phyloP scores from a whole-genome alignment of 2,113 vertebrate species.

The Passer domesticus region DNA sequence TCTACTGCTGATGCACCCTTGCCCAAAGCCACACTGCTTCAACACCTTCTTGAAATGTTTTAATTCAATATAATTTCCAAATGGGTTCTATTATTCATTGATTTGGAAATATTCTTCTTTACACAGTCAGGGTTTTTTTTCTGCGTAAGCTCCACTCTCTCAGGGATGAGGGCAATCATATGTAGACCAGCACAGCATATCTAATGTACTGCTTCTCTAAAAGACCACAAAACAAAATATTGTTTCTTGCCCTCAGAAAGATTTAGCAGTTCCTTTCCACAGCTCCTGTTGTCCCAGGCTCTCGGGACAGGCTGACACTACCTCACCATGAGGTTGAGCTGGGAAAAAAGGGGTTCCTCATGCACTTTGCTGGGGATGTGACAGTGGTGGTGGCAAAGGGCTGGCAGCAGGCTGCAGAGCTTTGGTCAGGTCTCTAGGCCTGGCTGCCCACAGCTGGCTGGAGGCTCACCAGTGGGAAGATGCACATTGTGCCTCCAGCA shows the following conservation, averaged over 20 bases:
- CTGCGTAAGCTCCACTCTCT: not conserved
- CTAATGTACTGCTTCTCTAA: not conserved
- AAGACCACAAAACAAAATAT: not conserved
- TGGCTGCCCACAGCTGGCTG: not conserved
- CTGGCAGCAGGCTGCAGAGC: not conserved
- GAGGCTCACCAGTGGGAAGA: not conserved
- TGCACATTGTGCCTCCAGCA: fast-evolving
- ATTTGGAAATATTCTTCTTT: not conserved
- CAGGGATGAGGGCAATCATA: not conserved
- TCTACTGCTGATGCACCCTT: not conserved
- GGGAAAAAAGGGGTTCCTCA: not conserved
- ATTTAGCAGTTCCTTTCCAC: not conserved
- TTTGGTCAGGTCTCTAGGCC: not conserved
- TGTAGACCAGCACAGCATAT: not conserved
- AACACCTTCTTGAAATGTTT: not conserved
- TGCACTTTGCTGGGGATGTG: not conserved
- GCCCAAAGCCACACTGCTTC: not conserved
- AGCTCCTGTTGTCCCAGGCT: not conserved
- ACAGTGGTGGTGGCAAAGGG: not conserved
- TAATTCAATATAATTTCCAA: not conserved
- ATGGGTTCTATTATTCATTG: not conserved
- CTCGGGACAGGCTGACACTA: not conserved
- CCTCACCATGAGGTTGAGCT: not conserved
- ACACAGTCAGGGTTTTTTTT: not conserved
- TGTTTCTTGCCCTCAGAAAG: not conserved